Evolutionary conservation across 2,888 invertebrate genomes (phyloP), one percentile per base, ranked within the genome.

Genomic region (Chrysina gloriosa): DNA sequence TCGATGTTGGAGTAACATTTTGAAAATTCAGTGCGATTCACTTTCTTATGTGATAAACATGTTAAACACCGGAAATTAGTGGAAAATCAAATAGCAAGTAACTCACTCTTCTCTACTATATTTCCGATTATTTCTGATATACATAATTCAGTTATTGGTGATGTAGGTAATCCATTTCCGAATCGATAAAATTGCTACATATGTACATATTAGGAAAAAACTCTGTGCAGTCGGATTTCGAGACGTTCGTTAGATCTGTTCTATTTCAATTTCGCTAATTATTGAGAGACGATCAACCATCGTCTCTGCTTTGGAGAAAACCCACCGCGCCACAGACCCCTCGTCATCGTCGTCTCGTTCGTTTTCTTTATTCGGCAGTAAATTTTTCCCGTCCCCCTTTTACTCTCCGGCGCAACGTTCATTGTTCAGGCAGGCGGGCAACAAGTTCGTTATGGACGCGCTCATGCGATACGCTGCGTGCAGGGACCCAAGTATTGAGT

Each of bases 361-460:
- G n/a, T n/a, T 42, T 42, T 25, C 25, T 58, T 42, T 58, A 58
- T 25, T 42, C 27, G 58, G 27, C 42, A 58, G 42, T 42, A 58
- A 42, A 58, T n/a, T 42, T 42, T 36, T 39, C 58, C 27, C 14
- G 42, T 58, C 42, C 27, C 58, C 16, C 27, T 27, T 58, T 42
- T 42, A n/a, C 31, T 54, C 16, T 31, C 16, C 34, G 54, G 34
- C 34, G 23, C 21, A 21, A 19, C 4, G 11, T 36, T 39, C 39
- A 39, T 39, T 42, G 58, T 58, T 58, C 39, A 58, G 14, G 29
- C 25, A 42, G 23, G 9, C 19, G 39, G 58, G 58, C 58, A 58
- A 58, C 58, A 58, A 58, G 58, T 58, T 58, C 27, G 36, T 58
- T 58, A 42, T 27, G n/a, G 39, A 25, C 19, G 39, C 42, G 58